Conservation (phyloP, 2,888 invertebrate species). For the Apotomis betuletana region DNA sequence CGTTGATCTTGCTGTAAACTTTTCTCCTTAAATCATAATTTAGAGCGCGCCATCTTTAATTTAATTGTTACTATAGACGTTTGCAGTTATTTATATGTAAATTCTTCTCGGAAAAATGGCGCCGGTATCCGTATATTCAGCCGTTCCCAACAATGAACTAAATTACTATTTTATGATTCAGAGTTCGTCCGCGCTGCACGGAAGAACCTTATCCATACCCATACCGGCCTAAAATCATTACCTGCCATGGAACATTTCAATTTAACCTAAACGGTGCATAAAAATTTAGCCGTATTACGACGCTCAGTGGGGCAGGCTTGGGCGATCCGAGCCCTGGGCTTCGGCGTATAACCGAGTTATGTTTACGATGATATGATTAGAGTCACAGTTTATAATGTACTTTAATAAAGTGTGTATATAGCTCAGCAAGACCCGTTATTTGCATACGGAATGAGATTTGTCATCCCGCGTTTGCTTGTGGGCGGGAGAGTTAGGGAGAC, state of each 20-base stretch:
- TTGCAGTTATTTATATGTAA: slow-evolving; percentile 57
- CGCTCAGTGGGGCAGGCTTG: slow-evolving; percentile 44
- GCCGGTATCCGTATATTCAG: slow-evolving; percentile 68
- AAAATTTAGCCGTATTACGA: slow-evolving; percentile 53
- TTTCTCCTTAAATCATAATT: slow-evolving; percentile 26
- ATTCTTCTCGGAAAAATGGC: slow-evolving; percentile 60
- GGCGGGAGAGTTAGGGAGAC: slow-evolving; percentile 52
- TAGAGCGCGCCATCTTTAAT: not conserved
- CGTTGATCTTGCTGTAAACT: slow-evolving; percentile 40
- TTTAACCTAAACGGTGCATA: slow-evolving; percentile 57
- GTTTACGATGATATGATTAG: slow-evolving; percentile 46
- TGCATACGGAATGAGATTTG: slow-evolving; percentile 72
- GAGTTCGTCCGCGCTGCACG: slow-evolving; percentile 68
- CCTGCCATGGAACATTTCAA: slow-evolving; percentile 54
- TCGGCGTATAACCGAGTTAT: slow-evolving; percentile 6
- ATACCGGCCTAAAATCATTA: slow-evolving; percentile 60
- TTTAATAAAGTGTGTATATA: slow-evolving; percentile 57
- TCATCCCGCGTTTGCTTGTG: slow-evolving; percentile 62
- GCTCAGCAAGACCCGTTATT: slow-evolving; percentile 58
- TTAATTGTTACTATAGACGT: slow-evolving; percentile 4
- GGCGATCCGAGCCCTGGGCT: slow-evolving; percentile 21
- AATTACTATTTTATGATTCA: slow-evolving; percentile 76
- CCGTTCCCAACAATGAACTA: slow-evolving; percentile 71
- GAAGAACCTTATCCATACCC: slow-evolving; percentile 58
- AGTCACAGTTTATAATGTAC: slow-evolving; percentile 49